Evolutionary conservation across 2,888 invertebrate genomes (phyloP).

Genomic region (Altica lythri): DNA sequence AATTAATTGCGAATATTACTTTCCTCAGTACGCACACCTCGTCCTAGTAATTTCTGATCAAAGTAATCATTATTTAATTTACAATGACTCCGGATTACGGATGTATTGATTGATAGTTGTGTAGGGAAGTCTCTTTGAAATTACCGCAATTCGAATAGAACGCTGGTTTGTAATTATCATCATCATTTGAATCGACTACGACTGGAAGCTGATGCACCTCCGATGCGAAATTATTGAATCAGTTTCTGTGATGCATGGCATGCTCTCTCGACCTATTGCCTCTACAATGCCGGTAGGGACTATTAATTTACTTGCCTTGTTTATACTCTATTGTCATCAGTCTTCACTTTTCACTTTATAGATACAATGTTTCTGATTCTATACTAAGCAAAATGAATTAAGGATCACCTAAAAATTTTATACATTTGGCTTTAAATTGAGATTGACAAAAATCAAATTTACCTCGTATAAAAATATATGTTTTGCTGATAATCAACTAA

Average conservation of each 20-base stretch:
- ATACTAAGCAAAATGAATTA: too few species aligned
- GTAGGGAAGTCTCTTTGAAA: conserved; percentile 28
- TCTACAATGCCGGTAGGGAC: too few species aligned
- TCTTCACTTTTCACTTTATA: too few species aligned
- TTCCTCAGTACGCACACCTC: conserved; percentile 39
- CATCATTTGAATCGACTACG: conserved; percentile 11
- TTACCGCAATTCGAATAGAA: conserved; percentile 24
- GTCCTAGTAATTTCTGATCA: conserved; percentile 39
- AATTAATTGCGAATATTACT: conserved; percentile 40
- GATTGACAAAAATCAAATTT: too few species aligned
- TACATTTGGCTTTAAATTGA: too few species aligned
- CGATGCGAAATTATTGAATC: conserved; percentile 11
- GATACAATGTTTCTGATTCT: too few species aligned
- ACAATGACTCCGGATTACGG: conserved; percentile 38
- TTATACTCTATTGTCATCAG: too few species aligned
- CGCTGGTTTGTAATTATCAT: conserved; percentile 22
- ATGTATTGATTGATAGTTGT: conserved; percentile 35
- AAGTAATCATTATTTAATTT: conserved; percentile 45
- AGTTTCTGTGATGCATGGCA: conserved; percentile 1
- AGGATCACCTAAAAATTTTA: too few species aligned
- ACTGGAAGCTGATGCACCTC: conserved; percentile 16
- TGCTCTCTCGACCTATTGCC: neutral
- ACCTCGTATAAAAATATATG: too few species aligned
- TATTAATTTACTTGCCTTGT: too few species aligned
- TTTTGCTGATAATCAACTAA: too few species aligned